Percentiles rank a stretch among this genome's conserved stretches.
These are phyloP conservation scores for Bombylius discolor DNA, from an alignment of 2,888 invertebrate genomes.

Conservation along the genomic window DNA sequence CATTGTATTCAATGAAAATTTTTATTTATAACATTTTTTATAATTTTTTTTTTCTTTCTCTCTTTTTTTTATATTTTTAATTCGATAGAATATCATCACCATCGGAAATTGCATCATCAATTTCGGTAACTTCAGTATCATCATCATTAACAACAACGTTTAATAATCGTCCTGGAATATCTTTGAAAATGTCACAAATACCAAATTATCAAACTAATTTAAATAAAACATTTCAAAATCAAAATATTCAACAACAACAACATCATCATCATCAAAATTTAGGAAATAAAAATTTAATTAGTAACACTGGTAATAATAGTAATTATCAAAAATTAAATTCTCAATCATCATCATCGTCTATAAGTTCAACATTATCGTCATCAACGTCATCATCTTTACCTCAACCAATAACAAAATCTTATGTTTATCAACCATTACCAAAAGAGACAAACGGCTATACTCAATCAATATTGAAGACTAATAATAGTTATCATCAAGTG, in stretches of 20 bases:
- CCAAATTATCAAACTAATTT: conserved; percentile 28
- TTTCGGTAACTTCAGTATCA: neutral
- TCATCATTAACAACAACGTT: neutral
- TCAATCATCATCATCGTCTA: conserved; percentile 1
- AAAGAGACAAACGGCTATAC: conserved; percentile 13
- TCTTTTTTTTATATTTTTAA: neutral
- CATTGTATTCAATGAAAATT: no score
- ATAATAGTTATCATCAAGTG: conserved; percentile 10
- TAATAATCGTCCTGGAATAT: conserved; percentile 13
- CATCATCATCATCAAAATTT: conserved; percentile 1
- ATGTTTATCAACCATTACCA: conserved; percentile 9
- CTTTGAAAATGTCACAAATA: conserved; percentile 30
- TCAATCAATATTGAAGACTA: conserved; percentile 3
- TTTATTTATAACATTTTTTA: no score
- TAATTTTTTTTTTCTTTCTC: no score
- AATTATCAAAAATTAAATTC: conserved; percentile 1
- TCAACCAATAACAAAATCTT: conserved; percentile 10
- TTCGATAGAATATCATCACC: conserved; percentile 15
- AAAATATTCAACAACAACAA: neutral
- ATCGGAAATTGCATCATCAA: conserved; percentile 9
- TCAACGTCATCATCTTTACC: conserved; percentile 10
- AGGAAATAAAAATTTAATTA: neutral
- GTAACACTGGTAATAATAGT: conserved; percentile 4
- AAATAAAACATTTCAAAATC: conserved; percentile 7
- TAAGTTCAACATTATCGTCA: conserved; percentile 4